These are phyloP conservation scores for Alectura lathami DNA, from an alignment of 2,113 vertebrate genomes.

Conservation along the genomic window DNA sequence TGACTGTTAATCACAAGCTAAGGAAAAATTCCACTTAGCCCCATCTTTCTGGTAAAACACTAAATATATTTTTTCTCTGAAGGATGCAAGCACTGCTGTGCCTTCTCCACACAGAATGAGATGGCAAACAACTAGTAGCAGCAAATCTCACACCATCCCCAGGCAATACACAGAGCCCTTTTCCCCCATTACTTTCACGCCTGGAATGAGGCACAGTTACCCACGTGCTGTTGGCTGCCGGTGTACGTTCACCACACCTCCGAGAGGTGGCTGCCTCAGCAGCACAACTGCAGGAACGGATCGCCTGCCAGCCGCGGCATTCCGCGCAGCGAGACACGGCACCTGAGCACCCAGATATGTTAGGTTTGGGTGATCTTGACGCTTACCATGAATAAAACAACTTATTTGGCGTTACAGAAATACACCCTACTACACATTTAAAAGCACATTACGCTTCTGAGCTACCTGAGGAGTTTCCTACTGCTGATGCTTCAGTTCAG, in stretches of 20 bases:
- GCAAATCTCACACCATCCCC: background rate
- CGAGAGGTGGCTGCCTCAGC: background rate
- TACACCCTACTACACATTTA: background rate
- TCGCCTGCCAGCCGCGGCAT: background rate
- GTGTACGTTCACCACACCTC: background rate
- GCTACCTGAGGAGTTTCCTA: background rate
- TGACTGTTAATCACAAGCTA: background rate
- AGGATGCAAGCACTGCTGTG: background rate
- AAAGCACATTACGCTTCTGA: background rate
- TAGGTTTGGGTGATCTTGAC: background rate
- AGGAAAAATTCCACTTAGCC: background rate
- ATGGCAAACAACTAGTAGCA: background rate
- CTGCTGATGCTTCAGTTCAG: background rate
- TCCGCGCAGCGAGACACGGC: background rate
- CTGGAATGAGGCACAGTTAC: background rate
- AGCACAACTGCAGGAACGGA: background rate
- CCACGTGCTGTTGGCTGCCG: background rate
- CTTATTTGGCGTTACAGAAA: background rate
- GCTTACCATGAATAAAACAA: background rate
- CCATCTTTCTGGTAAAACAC: background rate
- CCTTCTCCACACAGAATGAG: fast-evolving
- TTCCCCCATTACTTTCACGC: background rate
- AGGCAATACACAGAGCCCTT: background rate
- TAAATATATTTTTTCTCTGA: background rate
- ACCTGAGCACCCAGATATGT: background rate